A percentile compares a stretch with the other conserved stretches of the same genome.
Conservation (phyloP, 1,140 invertebrate genomes). For the Berghia stephanieae region DNA sequence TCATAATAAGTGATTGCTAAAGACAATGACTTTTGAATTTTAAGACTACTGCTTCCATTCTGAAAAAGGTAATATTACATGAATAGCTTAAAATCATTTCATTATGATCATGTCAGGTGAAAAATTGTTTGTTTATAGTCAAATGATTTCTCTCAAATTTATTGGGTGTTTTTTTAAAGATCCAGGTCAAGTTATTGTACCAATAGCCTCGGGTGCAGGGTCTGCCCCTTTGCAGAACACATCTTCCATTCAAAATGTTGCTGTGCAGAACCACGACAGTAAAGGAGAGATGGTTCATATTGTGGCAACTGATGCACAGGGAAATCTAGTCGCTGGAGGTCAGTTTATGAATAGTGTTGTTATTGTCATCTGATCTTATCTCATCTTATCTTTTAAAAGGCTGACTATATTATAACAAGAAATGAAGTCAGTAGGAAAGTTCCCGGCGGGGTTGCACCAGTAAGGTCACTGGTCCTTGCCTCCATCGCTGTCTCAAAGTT, state of each 20-base stretch:
- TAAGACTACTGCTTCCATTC: not conserved
- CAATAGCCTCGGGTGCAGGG: conserved; percentile 16
- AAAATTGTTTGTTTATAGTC: too few species aligned
- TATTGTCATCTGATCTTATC: not conserved
- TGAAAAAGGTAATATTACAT: not conserved
- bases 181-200: conserved; percentile 23
- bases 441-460: too few species aligned
- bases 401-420: too few species aligned
- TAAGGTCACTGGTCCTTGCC: too few species aligned
- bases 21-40: not conserved
- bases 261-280: conserved; percentile 36
- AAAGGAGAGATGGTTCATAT: conserved; percentile 63
- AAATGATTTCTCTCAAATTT: too few species aligned
- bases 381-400: too few species aligned
- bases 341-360: not conserved
- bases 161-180: too few species aligned
- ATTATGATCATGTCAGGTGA: too few species aligned
- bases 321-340: conserved; percentile 56
- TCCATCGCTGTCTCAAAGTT: too few species aligned
- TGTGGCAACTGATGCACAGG: conserved; percentile 58
- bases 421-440: too few species aligned
- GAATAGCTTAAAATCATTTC: not conserved
- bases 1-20: too few species aligned
- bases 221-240: not conserved
- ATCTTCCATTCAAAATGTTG: conserved; percentile 16